Percentiles rank a stretch among this genome's conserved stretches.
phyloP scores from a whole-genome alignment of 2,888 invertebrate genomes.

The Apotomis betuletana region DNA sequence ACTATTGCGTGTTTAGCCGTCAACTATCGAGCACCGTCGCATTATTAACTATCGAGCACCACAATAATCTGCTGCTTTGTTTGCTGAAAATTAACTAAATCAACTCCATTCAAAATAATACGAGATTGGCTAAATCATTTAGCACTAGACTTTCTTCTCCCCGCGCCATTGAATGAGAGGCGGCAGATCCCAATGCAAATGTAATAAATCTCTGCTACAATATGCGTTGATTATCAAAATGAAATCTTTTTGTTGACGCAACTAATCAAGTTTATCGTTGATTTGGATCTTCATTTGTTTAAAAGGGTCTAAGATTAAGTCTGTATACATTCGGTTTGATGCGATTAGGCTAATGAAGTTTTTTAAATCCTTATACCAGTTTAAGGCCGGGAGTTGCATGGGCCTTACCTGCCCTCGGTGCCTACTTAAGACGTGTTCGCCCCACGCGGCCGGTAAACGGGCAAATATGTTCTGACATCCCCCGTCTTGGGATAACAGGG shows the following conservation, averaged over 20 bases:
- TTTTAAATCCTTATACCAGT: constrained; percentile 33
- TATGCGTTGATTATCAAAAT: constrained; percentile 80
- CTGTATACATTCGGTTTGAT: constrained; percentile 58
- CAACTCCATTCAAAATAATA: constrained; percentile 22
- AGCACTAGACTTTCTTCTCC: constrained; percentile 25
- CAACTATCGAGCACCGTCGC: too few relatives aligned
- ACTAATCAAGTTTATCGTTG: constrained; percentile 81
- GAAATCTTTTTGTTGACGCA: constrained; percentile 77
- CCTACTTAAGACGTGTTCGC: constrained; percentile 60
- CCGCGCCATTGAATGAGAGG: constrained; percentile 46
- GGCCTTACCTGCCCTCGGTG: constrained; percentile 54
- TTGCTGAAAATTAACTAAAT: constrained; percentile 16
- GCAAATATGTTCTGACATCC: constrained; percentile 74
- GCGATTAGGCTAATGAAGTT: constrained; percentile 56
- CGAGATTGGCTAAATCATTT: constrained; percentile 28
- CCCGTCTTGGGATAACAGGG: constrained; percentile 72
- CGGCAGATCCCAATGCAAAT: constrained; percentile 56
- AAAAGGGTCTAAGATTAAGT: constrained; percentile 59
- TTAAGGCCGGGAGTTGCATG: constrained; percentile 3
- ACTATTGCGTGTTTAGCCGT: background rate
- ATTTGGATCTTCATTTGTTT: constrained; percentile 77
- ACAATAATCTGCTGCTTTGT: constrained; percentile 6
- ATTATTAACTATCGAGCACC: constrained; percentile 10
- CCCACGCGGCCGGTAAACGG: constrained; percentile 54
- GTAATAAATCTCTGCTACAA: constrained; percentile 74